Evolutionary conservation across 2,113 vertebrate genomes (phyloP).

Genomic region (Glareola pratincola): DNA sequence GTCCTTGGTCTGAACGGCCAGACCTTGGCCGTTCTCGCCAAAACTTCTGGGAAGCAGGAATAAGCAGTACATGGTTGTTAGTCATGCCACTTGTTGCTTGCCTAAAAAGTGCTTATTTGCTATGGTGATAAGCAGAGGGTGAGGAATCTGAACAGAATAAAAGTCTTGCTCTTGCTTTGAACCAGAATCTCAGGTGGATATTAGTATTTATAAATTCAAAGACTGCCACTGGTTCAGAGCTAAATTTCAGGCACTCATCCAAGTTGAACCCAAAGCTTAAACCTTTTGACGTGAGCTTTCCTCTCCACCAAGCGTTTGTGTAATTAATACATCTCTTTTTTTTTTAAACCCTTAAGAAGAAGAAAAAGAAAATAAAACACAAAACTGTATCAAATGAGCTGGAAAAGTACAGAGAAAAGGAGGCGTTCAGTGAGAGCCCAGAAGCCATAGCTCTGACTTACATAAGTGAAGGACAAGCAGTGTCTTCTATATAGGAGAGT

Average conservation of each 20-base stretch:
- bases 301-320: neutral
- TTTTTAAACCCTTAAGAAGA: neutral
- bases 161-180: neutral
- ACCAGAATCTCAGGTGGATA: conserved; percentile 29
- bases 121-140: neutral
- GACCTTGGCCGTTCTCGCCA: neutral
- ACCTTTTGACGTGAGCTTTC: conserved; percentile 9
- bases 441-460: neutral
- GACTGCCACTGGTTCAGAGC: neutral
- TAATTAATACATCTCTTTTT: conserved; percentile 6
- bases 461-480: neutral
- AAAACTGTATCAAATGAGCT: conserved; percentile 5
- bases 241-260: conserved; percentile 27
- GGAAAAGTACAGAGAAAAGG: conserved; percentile 42
- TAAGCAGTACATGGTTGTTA: neutral
- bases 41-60: neutral
- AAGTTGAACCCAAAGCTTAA: conserved; percentile 33
- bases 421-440: neutral
- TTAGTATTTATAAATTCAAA: conserved; percentile 58
- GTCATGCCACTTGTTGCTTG: neutral
- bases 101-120: neutral
- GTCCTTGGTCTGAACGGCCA: neutral
- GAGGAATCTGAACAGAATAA: conserved; percentile 34
- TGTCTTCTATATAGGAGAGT: neutral
- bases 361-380: neutral